phyloP scores from a whole-genome alignment of 2,113 vertebrate genomes.

The Onychostruthus taczanowskii region DNA sequence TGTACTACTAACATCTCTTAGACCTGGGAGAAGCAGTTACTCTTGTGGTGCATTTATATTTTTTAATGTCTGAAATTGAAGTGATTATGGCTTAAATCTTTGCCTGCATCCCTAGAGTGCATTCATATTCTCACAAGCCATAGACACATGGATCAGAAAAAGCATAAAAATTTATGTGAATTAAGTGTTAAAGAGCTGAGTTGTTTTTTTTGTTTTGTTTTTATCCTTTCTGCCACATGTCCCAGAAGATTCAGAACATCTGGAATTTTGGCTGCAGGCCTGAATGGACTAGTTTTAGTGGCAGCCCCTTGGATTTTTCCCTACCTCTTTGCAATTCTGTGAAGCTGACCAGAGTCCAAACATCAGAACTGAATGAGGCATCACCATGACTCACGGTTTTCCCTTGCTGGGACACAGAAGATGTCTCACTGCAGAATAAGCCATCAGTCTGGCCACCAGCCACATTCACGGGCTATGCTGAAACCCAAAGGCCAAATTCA shows the following conservation, averaged over 20 bases:
- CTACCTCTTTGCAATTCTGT: neutral
- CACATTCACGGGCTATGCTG: neutral
- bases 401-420: neutral
- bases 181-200: neutral
- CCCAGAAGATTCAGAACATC: neutral
- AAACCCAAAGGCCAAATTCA: neutral
- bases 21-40: neutral
- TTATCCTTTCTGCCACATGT: neutral
- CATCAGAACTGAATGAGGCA: neutral
- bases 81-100: neutral
- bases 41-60: neutral
- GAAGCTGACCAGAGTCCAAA: neutral
- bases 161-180: neutral
- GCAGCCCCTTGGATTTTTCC: neutral
- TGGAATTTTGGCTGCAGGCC: neutral
- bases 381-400: neutral
- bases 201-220: neutral
- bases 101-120: neutral
- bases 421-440: neutral
- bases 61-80: slow-evolving; percentile 1
- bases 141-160: neutral
- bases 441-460: neutral
- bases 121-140: neutral
- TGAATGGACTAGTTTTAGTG: neutral
- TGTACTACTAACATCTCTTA: neutral